A percentile compares a stretch with the other conserved stretches of the same genome.
These are phyloP conservation scores for Hemicrepidius hirtus DNA, from an alignment of 2,888 invertebrate species.

Conservation along the genomic window DNA sequence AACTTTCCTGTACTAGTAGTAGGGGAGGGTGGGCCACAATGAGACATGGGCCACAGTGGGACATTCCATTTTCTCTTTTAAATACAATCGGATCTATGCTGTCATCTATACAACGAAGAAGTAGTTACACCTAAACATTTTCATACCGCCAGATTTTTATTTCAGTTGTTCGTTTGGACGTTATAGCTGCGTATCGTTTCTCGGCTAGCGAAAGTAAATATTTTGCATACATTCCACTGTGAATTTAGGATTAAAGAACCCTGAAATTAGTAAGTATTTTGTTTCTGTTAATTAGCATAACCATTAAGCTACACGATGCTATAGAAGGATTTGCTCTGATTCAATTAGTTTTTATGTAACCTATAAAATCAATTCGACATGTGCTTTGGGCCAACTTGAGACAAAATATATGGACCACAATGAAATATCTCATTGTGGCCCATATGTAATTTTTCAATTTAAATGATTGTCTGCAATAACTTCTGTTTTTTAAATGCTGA, in stretches of 20 bases:
- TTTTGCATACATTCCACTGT: background rate
- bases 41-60: background rate
- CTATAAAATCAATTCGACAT: background rate
- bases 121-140: too few species aligned
- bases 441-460: background rate
- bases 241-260: background rate
- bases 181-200: too few species aligned
- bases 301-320: background rate
- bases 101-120: background rate
- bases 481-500: background rate
- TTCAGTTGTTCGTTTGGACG: too few species aligned
- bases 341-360: background rate
- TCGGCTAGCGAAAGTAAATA: background rate
- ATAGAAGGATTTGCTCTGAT: background rate
- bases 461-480: background rate
- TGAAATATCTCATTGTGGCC: background rate
- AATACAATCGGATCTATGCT: background rate
- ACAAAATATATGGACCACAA: background rate
- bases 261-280: background rate
- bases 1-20: too few species aligned
- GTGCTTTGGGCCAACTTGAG: background rate
- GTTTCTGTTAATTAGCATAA: background rate
- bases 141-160: too few species aligned
- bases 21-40: background rate
- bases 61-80: background rate